Conservation (phyloP, 2,888 invertebrate species). For the Oegoconia quadripuncta region DNA sequence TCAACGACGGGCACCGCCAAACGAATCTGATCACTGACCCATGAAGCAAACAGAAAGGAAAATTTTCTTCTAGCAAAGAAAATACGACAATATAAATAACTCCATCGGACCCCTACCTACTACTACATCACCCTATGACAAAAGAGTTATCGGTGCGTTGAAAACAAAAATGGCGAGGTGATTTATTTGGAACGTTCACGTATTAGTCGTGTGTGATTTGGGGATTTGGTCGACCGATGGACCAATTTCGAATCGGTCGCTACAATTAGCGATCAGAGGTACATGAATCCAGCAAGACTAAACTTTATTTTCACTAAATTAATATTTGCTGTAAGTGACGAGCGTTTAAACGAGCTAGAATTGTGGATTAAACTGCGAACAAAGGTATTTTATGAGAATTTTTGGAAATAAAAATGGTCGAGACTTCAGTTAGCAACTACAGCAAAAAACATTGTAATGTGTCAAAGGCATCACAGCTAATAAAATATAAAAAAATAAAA, state of each 20-base stretch:
- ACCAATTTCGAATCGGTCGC: no score
- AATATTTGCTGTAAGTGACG: no score
- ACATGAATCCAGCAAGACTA: no score
- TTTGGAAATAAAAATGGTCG: no score
- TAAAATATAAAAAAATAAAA: no score
- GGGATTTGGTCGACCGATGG: constrained; percentile 27
- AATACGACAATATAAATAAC: constrained; percentile 78
- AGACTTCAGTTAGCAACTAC: no score
- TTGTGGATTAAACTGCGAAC: no score
- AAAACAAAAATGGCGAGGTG: constrained; percentile 78
- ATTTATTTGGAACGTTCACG: constrained; percentile 60
- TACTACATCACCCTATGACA: constrained; percentile 78
- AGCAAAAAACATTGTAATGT: no score
- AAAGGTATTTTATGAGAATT: no score
- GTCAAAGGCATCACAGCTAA: no score
- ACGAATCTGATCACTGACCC: constrained; percentile 76
- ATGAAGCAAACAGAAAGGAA: constrained; percentile 77
- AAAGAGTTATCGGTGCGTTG: constrained; percentile 80
- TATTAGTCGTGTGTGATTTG: constrained; percentile 57
- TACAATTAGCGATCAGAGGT: constrained; percentile 6
- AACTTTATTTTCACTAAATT: no score
- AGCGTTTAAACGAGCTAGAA: no score
- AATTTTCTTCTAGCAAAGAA: constrained; percentile 74
- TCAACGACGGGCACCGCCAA: constrained; percentile 47
- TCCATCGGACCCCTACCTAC: constrained; percentile 54